Evolutionary conservation across 1,140 invertebrate genomes (phyloP).

Genomic region (Drosophila orena): DNA sequence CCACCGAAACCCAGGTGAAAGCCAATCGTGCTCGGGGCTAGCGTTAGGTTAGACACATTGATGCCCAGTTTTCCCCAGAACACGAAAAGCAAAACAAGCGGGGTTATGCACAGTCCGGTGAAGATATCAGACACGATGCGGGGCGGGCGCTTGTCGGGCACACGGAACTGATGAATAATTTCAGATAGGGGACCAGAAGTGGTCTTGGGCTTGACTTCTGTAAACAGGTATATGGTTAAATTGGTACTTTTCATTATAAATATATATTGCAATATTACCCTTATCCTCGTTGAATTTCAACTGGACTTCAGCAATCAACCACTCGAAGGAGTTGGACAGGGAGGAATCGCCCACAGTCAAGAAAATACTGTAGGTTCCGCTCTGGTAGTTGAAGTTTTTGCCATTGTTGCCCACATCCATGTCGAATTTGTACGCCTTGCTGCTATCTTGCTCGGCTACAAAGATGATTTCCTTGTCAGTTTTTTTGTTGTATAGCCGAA

Average conservation of each 20-base stretch:
- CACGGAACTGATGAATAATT: constrained; percentile 96
- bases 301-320: constrained; percentile 91
- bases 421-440: constrained; percentile 95
- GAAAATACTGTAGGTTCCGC: constrained; percentile 93
- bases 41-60: constrained; percentile 94
- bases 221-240: constrained; percentile 13
- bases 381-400: constrained; percentile 92
- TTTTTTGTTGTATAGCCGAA: constrained; percentile 89
- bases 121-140: constrained; percentile 95
- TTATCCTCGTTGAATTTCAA: constrained; percentile 89
- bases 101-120: constrained; percentile 92
- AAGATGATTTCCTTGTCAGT: constrained; percentile 94
- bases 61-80: constrained; percentile 95
- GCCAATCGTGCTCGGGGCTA: constrained; percentile 91
- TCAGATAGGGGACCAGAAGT: constrained; percentile 89
- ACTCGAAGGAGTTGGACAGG: constrained; percentile 94
- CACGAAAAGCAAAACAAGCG: constrained; percentile 92
- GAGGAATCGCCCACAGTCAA: constrained; percentile 96
- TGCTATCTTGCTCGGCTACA: constrained; percentile 94
- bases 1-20: constrained; percentile 95
- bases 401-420: constrained; percentile 92
- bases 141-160: constrained; percentile 95
- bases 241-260: neutral
- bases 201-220: constrained; percentile 77
- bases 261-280: constrained; percentile 7